Conservation (phyloP, 2,888 invertebrate genomes). For the Liposcelis brunnea region DNA sequence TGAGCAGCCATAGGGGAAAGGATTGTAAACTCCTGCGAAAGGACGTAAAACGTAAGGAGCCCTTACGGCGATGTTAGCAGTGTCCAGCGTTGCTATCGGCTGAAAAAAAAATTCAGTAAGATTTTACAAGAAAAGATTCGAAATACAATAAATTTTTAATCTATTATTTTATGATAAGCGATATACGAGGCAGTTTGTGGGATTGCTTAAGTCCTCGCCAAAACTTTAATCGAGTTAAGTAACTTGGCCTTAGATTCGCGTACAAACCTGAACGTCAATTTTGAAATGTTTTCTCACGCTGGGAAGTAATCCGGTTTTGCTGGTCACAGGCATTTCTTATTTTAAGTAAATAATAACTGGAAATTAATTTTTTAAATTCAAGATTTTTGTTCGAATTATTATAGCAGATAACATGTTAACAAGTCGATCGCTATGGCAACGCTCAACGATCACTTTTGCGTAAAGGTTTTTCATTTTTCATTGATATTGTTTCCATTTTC, state of each 20-base stretch:
- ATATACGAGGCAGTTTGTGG: too few species aligned
- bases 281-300: conserved; percentile 31
- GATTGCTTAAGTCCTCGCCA: neutral
- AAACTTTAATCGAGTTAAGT: conserved; percentile 10
- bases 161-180: conserved; percentile 9
- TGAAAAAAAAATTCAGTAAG: conserved; percentile 17
- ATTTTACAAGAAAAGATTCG: neutral
- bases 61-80: conserved; percentile 43
- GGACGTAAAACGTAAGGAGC: conserved; percentile 61
- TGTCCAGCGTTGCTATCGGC: conserved; percentile 25
- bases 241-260: too few species aligned
- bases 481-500: too few species aligned
- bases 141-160: too few species aligned
- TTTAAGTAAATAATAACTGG: conserved; percentile 4
- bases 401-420: too few species aligned
- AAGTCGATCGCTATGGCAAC: too few species aligned
- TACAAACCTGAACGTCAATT: conserved; percentile 16
- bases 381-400: neutral
- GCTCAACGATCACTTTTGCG: too few species aligned
- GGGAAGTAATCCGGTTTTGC: conserved; percentile 47
- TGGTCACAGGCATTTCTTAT: conserved; percentile 26
- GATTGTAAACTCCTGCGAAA: conserved; percentile 65
- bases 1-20: conserved; percentile 62
- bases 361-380: neutral
- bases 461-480: too few species aligned